These are phyloP conservation scores for Tragopan temminckii DNA, from an alignment of 2,797 vertebrate species.

Conservation along the genomic window DNA sequence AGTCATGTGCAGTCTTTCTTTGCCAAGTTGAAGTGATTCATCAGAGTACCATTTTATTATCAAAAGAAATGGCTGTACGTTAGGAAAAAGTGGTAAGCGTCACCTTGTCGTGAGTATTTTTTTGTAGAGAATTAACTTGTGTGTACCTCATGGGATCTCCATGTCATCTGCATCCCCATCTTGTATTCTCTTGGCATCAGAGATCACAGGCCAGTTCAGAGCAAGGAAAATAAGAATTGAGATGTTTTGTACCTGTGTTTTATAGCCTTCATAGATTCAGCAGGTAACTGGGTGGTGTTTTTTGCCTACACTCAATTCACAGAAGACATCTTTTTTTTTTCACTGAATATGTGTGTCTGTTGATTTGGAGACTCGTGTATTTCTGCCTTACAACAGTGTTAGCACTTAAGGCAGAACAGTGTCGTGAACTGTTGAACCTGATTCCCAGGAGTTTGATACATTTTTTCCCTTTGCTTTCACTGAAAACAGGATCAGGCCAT, in stretches of 20 bases:
- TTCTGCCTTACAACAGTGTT: background rate
- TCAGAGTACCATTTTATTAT: background rate
- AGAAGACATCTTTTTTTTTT: background rate
- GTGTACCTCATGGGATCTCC: background rate
- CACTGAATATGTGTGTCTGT: background rate
- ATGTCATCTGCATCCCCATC: background rate
- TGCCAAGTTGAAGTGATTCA: background rate
- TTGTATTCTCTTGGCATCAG: background rate
- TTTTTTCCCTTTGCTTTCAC: background rate
- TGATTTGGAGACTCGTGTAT: background rate
- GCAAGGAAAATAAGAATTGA: background rate
- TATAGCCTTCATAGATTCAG: background rate
- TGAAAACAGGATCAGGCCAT: background rate
- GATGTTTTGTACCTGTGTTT: background rate
- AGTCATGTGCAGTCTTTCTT: background rate
- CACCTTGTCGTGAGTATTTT: background rate
- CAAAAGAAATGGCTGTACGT: background rate
- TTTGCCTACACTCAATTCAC: background rate
- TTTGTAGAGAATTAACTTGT: background rate
- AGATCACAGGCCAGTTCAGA: background rate
- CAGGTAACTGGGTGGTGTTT: background rate
- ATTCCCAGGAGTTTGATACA: background rate
- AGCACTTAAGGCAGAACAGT: background rate
- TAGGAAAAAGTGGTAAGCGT: background rate
- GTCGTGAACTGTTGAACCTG: background rate